Percentiles rank a stretch among this genome's conserved stretches.
Evolutionary conservation across 1,140 invertebrate species (phyloP).

Genomic region (Pantala flavescens): DNA sequence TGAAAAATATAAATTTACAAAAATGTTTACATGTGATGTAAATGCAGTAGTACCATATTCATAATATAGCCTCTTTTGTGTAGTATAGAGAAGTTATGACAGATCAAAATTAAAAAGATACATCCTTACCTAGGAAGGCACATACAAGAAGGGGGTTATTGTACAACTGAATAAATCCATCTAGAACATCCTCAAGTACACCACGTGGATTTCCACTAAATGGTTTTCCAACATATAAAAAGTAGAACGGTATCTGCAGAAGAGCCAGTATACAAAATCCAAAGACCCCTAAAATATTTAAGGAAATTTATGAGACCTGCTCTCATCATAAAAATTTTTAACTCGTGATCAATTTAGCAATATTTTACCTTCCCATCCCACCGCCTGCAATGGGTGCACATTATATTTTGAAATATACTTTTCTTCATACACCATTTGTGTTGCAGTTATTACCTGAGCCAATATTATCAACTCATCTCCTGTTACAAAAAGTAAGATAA

Average conservation of each 20-base stretch:
- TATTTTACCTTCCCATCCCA: conserved; percentile 78
- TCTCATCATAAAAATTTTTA: no score
- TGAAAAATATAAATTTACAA: conserved; percentile 30
- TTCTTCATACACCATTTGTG: conserved; percentile 92
- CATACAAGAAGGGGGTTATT: conserved; percentile 51
- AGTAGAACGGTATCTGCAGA: conserved; percentile 76
- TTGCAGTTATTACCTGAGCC: conserved; percentile 80
- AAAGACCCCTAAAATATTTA: conserved; percentile 49
- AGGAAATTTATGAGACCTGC: no score
- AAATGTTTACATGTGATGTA: neutral
- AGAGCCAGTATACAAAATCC: conserved; percentile 66
- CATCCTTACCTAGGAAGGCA: conserved; percentile 52
- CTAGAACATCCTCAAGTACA: conserved; percentile 75
- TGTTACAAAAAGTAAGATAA: conserved; percentile 28
- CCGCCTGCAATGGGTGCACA: conserved; percentile 73
- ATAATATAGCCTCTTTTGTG: no score
- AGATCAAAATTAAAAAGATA: no score
- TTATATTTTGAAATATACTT: conserved; percentile 73
- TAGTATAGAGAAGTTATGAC: no score
- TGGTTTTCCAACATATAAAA: conserved; percentile 57
- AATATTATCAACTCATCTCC: conserved; percentile 87
- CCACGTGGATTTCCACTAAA: conserved; percentile 66
- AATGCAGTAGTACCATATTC: neutral
- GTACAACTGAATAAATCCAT: conserved; percentile 72
- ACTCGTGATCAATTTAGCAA: neutral